These are phyloP conservation scores for Chaetodon trifascialis DNA, from an alignment of 2,113 vertebrate species.

Conservation along the genomic window DNA sequence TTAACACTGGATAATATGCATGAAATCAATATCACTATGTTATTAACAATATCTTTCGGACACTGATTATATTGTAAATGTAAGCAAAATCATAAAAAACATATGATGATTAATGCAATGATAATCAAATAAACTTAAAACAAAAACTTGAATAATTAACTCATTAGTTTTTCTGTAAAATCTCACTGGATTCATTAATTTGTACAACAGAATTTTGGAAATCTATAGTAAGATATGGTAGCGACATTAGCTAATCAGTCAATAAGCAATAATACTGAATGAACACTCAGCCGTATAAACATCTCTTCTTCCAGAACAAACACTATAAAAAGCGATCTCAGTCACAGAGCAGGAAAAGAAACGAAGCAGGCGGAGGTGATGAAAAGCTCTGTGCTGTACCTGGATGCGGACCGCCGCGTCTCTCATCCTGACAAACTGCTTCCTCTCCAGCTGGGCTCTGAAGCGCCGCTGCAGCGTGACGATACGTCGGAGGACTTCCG, in stretches of 20 bases:
- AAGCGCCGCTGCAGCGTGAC: slow-evolving; percentile 89
- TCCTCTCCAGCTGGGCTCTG: slow-evolving; percentile 88
- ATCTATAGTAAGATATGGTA: not conserved
- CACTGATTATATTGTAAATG: not conserved
- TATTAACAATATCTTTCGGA: not conserved
- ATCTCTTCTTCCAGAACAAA: not conserved
- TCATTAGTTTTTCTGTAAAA: not conserved
- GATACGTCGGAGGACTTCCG: slow-evolving; percentile 91
- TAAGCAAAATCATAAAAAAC: not conserved
- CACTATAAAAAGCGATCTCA: not conserved
- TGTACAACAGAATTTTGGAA: not conserved
- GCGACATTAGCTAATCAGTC: not conserved
- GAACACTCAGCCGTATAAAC: not conserved
- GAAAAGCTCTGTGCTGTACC: slow-evolving; percentile 82
- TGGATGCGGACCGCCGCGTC: slow-evolving; percentile 88
- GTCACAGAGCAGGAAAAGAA: not conserved
- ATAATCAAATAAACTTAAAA: not conserved
- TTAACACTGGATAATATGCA: not conserved
- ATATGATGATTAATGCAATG: not conserved
- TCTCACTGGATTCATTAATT: not conserved
- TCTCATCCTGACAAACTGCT: slow-evolving; percentile 89
- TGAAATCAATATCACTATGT: not conserved
- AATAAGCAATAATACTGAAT: not conserved
- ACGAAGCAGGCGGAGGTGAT: not conserved
- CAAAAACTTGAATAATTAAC: not conserved